Conservation (phyloP, 2,797 vertebrate genomes). For the Xenopus petersii region DNA sequence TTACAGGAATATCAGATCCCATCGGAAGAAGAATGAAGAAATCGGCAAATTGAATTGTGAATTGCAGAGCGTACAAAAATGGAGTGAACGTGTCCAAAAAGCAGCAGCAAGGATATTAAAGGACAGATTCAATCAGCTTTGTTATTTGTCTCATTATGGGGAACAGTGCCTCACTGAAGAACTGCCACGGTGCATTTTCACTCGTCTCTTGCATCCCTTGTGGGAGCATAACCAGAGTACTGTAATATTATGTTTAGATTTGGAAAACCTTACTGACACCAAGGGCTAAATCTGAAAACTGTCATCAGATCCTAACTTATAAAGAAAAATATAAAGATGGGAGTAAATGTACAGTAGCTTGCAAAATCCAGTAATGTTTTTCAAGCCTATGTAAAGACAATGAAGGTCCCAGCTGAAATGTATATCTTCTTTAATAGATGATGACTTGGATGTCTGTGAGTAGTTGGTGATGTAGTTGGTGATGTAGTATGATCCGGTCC, state of each 20-base stretch:
- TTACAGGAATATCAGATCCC: conserved; percentile 9
- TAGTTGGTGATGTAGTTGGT: no score
- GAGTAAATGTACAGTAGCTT: not conserved
- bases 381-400: no score
- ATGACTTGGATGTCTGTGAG: no score
- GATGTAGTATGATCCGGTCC: no score
- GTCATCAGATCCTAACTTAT: no score
- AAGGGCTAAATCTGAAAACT: no score
- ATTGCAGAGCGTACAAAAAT: conserved; percentile 23
- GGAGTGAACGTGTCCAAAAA: conserved; percentile 33
- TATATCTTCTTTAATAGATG: no score
- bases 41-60: conserved; percentile 36
- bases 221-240: not conserved
- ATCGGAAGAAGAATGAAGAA: conserved; percentile 17
- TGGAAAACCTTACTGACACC: no score
- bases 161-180: conserved; percentile 32
- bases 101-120: conserved; percentile 14
- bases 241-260: not conserved
- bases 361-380: no score
- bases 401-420: no score
- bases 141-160: conserved; percentile 15
- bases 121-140: conserved; percentile 26
- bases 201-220: not conserved
- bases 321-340: not conserved
- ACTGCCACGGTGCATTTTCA: not conserved